Evolutionary conservation across 2,113 vertebrate genomes (phyloP).

Genomic region (Telmatochromis sp.): DNA sequence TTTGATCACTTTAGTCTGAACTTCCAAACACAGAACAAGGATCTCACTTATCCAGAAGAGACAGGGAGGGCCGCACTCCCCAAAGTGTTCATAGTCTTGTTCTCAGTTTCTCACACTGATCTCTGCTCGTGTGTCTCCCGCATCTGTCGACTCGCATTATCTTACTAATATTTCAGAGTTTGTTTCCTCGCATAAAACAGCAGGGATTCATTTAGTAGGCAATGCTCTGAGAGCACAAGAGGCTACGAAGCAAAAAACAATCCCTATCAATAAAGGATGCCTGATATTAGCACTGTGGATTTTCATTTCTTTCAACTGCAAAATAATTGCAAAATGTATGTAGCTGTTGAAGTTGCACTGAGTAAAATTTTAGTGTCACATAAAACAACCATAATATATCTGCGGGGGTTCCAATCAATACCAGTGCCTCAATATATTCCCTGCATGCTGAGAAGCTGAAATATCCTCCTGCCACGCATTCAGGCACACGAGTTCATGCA

Average conservation of each 20-base stretch:
- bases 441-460: neutral
- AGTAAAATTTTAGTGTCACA: neutral
- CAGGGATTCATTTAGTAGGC: neutral
- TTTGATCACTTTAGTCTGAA: conserved; percentile 12
- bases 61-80: conserved; percentile 5
- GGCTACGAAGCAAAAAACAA: neutral
- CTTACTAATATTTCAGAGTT: conserved; percentile 33
- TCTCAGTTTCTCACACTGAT: conserved; percentile 11
- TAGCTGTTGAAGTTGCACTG: neutral
- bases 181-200: conserved; percentile 20
- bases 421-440: neutral
- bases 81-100: neutral
- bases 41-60: neutral
- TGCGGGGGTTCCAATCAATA: conserved; percentile 5
- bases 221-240: neutral
- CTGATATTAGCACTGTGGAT: conserved; percentile 1
- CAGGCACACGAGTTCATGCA: neutral
- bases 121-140: conserved; percentile 8
- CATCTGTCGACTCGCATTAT: conserved; percentile 44
- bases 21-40: neutral
- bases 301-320: neutral
- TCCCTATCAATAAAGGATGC: neutral
- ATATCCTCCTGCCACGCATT: neutral
- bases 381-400: neutral
- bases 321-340: neutral